Conservation (phyloP, 2,888 invertebrate genomes). For the Dorcus hopei region DNA sequence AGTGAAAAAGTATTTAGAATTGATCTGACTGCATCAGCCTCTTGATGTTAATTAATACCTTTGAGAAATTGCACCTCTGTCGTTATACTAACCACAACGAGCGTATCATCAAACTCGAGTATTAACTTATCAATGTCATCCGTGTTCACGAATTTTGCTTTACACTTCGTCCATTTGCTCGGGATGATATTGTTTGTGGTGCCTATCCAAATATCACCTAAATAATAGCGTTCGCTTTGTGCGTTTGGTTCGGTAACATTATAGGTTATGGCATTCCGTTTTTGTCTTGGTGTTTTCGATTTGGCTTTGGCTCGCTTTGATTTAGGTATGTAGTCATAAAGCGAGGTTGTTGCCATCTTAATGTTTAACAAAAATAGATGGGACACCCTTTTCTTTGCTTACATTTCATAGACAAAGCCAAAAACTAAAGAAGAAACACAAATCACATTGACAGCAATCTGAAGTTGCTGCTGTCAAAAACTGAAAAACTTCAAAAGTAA, state of each 20-base stretch:
- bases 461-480: too few relatives aligned
- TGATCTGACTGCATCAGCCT: not conserved
- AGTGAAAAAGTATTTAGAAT: not conserved
- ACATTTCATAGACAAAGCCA: too few relatives aligned
- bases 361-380: too few relatives aligned
- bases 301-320: too few relatives aligned
- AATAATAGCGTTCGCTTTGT: slow-evolving; percentile 12
- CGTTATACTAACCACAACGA: slow-evolving; percentile 29
- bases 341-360: too few relatives aligned
- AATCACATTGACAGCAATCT: too few relatives aligned
- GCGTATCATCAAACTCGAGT: slow-evolving; percentile 30
- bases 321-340: too few relatives aligned
- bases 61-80: slow-evolving; percentile 32
- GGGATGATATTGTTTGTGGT: slow-evolving; percentile 37
- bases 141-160: slow-evolving; percentile 22
- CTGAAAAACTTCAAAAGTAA: too few relatives aligned
- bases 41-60: slow-evolving; percentile 22
- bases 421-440: too few relatives aligned
- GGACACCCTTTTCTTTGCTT: too few relatives aligned
- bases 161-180: slow-evolving; percentile 31
- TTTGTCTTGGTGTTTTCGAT: too few relatives aligned
- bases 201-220: slow-evolving; percentile 37
- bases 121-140: slow-evolving; percentile 21
- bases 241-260: slow-evolving; percentile 8
- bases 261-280: not conserved